Percentiles rank a stretch among this genome's conserved stretches.
phyloP scores from a whole-genome alignment of 1,140 invertebrate species.

The Cyphomyrmex costatus region DNA sequence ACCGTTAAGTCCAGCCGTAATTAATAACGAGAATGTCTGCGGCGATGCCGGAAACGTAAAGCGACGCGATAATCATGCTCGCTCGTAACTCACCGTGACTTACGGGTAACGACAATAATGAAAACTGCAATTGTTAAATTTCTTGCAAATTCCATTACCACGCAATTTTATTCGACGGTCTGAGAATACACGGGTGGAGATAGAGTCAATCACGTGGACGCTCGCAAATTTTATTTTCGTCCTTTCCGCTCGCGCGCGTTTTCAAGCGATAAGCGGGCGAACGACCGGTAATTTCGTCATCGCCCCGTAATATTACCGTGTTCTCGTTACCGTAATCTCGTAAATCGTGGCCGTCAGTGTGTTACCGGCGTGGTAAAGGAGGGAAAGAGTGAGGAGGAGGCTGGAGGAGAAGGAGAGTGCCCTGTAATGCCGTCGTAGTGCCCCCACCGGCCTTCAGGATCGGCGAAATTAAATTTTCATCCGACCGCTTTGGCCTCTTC shows the following conservation, averaged over 20 bases:
- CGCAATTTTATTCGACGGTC: not conserved
- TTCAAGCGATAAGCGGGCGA: conserved; percentile 54
- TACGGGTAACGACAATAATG: conserved; percentile 16
- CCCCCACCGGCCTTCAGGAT: conserved; percentile 49
- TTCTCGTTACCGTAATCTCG: conserved; percentile 74
- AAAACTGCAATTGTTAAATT: conserved; percentile 55
- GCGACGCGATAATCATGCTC: conserved; percentile 40
- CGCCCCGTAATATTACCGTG: conserved; percentile 72
- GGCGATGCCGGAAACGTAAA: conserved; percentile 25
- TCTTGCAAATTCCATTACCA: conserved; percentile 37
- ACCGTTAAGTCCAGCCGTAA: conserved; percentile 22
- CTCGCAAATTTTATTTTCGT: conserved; percentile 44
- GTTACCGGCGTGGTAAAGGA: conserved; percentile 35
- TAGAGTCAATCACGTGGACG: conserved; percentile 49
- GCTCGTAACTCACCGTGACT: conserved; percentile 49
- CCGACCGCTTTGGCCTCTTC: conserved; percentile 46
- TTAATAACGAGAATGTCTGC: conserved; percentile 41
- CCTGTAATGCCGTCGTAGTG: conserved; percentile 48
- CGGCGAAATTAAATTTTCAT: conserved; percentile 81
- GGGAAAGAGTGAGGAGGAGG: not conserved
- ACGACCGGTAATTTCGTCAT: conserved; percentile 66
- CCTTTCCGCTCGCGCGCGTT: conserved; percentile 24
- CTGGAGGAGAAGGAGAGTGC: not conserved
- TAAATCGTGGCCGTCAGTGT: conserved; percentile 72
- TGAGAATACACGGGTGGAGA: conserved; percentile 25